Conservation (phyloP, 92 coral and sea anemone species). For the Phenganax stokvisi region DNA sequence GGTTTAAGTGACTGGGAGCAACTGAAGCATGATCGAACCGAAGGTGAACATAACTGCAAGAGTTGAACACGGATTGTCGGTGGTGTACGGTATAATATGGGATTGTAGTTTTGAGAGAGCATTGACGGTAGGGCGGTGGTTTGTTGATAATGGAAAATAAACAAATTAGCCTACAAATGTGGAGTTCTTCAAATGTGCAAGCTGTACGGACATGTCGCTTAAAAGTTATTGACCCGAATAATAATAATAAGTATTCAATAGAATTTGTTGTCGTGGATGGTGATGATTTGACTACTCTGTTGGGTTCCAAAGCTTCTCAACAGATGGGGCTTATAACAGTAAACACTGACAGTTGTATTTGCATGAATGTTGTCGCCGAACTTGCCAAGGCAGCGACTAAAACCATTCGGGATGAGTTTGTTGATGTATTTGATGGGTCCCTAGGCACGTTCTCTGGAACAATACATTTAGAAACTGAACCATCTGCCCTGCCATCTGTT, state of each 20-base stretch:
- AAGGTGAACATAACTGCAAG: not conserved
- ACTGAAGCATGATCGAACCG: not conserved
- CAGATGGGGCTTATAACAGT: slow-evolving; percentile 45
- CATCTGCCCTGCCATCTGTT: slow-evolving; percentile 38
- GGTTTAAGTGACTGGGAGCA: slow-evolving; percentile 1
- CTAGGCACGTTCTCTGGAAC: slow-evolving; percentile 47
- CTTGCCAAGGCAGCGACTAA: slow-evolving; percentile 3
- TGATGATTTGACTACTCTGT: slow-evolving; percentile 30
- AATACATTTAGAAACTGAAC: slow-evolving; percentile 37
- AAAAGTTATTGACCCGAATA: slow-evolving; percentile 35
- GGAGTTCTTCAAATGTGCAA: slow-evolving; percentile 50
- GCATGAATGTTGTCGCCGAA: slow-evolving; percentile 15
- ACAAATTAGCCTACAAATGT: slow-evolving; percentile 39
- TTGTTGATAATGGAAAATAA: too few species aligned
- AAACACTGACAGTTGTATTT: slow-evolving; percentile 33
- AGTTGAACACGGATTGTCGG: not conserved
- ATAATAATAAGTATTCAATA: slow-evolving; percentile 23
- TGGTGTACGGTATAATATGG: not conserved
- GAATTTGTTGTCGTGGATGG: slow-evolving; percentile 39
- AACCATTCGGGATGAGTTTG: slow-evolving; percentile 37
- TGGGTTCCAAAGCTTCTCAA: slow-evolving; percentile 42
- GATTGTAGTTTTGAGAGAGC: not conserved
- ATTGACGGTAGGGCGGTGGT: not conserved
- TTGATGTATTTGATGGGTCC: slow-evolving; percentile 49
- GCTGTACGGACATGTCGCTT: slow-evolving; percentile 47